Conservation (phyloP, 2,113 vertebrate species). For the Halichoeres trimaculatus region DNA sequence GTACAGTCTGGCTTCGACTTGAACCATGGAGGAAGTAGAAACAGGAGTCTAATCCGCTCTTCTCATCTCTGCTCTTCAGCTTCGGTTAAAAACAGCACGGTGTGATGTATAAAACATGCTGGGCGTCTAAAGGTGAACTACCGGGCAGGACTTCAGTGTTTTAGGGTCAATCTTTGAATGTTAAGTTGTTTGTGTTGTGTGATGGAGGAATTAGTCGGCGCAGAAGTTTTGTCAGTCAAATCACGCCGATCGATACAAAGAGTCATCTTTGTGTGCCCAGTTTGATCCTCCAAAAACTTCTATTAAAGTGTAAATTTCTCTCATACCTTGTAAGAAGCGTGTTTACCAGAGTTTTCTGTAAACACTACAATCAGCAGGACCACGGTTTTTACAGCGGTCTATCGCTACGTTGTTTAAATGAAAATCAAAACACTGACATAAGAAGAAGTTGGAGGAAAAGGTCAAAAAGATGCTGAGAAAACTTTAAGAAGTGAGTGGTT, state of each 20-base stretch:
- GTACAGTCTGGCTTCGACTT: constrained; percentile 5
- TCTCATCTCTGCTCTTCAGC: background rate
- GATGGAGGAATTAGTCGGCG: background rate
- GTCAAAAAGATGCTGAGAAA: too few relatives aligned
- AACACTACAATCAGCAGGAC: too few relatives aligned
- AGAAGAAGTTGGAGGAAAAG: too few relatives aligned
- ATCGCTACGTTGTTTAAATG: too few relatives aligned
- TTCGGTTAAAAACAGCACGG: too few relatives aligned
- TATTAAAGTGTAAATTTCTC: background rate
- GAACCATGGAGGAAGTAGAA: constrained; percentile 12
- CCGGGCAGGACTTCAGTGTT: background rate
- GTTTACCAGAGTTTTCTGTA: background rate
- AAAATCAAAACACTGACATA: too few relatives aligned
- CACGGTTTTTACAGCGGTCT: too few relatives aligned
- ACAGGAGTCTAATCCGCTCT: constrained; percentile 16
- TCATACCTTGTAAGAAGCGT: background rate
- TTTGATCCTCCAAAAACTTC: background rate
- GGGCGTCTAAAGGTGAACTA: background rate
- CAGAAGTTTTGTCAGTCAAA: background rate
- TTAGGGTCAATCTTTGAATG: background rate
- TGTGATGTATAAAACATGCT: background rate
- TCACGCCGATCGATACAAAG: background rate
- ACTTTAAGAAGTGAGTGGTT: too few relatives aligned
- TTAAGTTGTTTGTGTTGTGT: background rate
- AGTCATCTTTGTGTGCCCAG: too few relatives aligned